These are phyloP conservation scores for Philaenus spumarius DNA, from an alignment of 1,140 invertebrate genomes.

Conservation along the genomic window DNA sequence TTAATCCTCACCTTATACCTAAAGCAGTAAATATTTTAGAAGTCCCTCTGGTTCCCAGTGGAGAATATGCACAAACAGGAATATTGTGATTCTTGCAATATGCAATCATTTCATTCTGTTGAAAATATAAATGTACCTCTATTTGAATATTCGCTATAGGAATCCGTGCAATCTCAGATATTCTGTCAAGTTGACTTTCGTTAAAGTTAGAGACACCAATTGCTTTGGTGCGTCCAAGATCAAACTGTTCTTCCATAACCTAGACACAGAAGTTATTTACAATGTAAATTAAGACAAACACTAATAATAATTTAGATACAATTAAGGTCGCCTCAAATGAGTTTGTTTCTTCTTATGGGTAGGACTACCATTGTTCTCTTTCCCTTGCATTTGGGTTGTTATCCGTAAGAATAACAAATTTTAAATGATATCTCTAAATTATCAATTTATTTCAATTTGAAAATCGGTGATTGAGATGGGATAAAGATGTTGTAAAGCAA, in stretches of 20 bases:
- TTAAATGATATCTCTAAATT: too few species aligned
- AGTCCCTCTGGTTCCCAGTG: conserved; percentile 45
- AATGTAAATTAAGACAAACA: neutral
- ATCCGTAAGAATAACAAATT: neutral
- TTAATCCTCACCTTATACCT: neutral
- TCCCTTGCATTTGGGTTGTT: too few species aligned
- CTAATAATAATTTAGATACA: too few species aligned
- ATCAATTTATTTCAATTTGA: too few species aligned
- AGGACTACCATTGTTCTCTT: too few species aligned
- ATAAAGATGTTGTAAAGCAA: too few species aligned
- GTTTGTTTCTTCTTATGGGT: too few species aligned
- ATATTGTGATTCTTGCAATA: conserved; percentile 43
- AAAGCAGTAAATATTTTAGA: conserved; percentile 3
- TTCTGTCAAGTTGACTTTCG: conserved; percentile 28
- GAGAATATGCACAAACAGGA: conserved; percentile 44
- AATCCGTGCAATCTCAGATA: conserved; percentile 21
- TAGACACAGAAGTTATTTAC: conserved; percentile 19
- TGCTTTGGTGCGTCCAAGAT: conserved; percentile 42
- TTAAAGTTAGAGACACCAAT: conserved; percentile 39
- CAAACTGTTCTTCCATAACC: conserved; percentile 49
- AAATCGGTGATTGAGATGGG: too few species aligned
- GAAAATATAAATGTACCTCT: conserved; percentile 46
- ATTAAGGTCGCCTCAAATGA: too few species aligned
- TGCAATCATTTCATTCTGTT: conserved; percentile 42
- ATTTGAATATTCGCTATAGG: conserved; percentile 38